phyloP scores from a whole-genome alignment of 2,113 vertebrate genomes.

The Corythoichthys intestinalis region DNA sequence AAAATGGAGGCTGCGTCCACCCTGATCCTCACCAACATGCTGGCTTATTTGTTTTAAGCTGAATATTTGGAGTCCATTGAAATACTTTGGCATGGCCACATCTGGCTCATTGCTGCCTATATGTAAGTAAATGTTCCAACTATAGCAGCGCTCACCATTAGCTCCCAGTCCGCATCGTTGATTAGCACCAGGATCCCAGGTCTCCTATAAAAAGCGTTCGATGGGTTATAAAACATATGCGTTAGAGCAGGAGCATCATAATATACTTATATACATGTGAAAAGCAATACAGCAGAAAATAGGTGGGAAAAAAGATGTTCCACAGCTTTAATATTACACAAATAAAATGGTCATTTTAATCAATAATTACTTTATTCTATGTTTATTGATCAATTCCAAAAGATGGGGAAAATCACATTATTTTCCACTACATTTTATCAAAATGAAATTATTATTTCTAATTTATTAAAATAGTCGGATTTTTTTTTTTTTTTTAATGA shows the following conservation, averaged over 20 bases:
- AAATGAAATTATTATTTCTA: too few species aligned
- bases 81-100: not conserved
- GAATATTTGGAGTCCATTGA: not conserved
- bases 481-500: too few species aligned
- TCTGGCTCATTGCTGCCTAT: not conserved
- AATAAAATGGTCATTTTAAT: too few species aligned
- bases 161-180: constrained; percentile 96
- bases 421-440: too few species aligned
- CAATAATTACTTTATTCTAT: too few species aligned
- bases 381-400: too few species aligned
- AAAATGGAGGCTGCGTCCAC: not conserved
- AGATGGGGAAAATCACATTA: too few species aligned
- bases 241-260: not conserved
- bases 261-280: not conserved
- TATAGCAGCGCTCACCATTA: constrained; percentile 84
- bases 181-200: constrained; percentile 96
- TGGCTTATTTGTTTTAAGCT: not conserved
- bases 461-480: too few species aligned
- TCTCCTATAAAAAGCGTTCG: constrained; percentile 72
- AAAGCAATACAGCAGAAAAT: not conserved
- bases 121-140: not conserved
- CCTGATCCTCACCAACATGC: not conserved
- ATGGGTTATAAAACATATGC: not conserved
- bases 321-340: too few species aligned
- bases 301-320: too few species aligned